A percentile compares a stretch with the other conserved stretches of the same genome.
These are phyloP conservation scores for Plectrocnemia conspersa DNA, from an alignment of 1,140 invertebrate species.

Conservation along the genomic window DNA sequence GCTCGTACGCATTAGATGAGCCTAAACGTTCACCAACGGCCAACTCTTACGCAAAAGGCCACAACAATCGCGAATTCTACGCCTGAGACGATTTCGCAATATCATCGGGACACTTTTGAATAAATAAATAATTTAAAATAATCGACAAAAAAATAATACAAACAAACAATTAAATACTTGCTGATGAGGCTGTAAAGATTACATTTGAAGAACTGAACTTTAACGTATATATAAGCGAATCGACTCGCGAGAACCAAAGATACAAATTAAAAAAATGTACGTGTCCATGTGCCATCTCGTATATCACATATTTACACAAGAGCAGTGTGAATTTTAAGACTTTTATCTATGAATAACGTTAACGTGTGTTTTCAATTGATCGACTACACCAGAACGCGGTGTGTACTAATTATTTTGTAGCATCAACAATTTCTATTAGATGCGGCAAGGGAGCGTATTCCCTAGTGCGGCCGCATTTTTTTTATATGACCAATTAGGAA, in stretches of 20 bases:
- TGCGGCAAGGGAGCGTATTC: background rate
- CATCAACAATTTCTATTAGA: background rate
- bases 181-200: conserved; percentile 28
- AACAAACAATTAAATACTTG: conserved; percentile 23
- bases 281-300: conserved; percentile 35
- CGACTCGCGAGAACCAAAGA: conserved; percentile 35
- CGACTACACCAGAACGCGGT: background rate
- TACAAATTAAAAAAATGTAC: conserved; percentile 32
- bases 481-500: conserved; percentile 34
- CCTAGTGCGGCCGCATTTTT: conserved; percentile 9
- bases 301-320: conserved; percentile 12
- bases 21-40: conserved; percentile 87
- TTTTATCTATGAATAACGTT: conserved; percentile 32
- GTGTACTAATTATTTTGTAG: conserved; percentile 6
- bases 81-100: conserved; percentile 69
- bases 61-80: conserved; percentile 90
- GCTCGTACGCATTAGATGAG: conserved; percentile 96
- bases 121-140: background rate
- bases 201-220: conserved; percentile 32
- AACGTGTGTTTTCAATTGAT: conserved; percentile 21
- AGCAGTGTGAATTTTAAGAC: conserved; percentile 32
- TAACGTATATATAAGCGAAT: conserved; percentile 30
- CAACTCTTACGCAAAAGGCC: conserved; percentile 84
- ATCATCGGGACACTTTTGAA: conserved; percentile 43
- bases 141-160: background rate